Conservation (phyloP, 2,797 vertebrate genomes). For the Cossypha polioptera region DNA sequence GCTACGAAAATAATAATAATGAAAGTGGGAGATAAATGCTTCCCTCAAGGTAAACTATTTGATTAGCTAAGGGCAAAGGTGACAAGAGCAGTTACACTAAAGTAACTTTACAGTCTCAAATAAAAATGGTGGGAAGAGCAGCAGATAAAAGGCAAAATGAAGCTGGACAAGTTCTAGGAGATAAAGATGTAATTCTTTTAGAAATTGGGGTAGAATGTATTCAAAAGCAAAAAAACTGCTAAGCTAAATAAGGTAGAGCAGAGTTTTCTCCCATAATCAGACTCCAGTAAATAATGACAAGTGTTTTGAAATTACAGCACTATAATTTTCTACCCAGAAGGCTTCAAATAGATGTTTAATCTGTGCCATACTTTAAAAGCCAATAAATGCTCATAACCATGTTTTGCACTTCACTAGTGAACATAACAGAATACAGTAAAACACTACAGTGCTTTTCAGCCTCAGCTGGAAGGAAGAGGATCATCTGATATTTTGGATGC, state of each 20-base stretch:
- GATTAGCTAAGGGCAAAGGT: constrained; percentile 95
- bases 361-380: neutral
- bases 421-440: neutral
- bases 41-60: constrained; percentile 97
- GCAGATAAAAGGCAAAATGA: constrained; percentile 66
- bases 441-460: neutral
- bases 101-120: constrained; percentile 83
- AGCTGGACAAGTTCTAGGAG: constrained; percentile 36
- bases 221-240: neutral
- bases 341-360: neutral
- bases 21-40: constrained; percentile 88
- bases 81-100: constrained; percentile 76
- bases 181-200: constrained; percentile 1
- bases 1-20: constrained; percentile 90
- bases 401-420: neutral
- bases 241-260: neutral
- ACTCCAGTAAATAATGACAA: neutral
- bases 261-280: neutral
- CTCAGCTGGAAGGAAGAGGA: neutral
- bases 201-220: neutral
- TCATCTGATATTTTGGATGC: neutral
- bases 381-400: neutral
- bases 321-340: neutral
- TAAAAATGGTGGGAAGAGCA: constrained; percentile 78
- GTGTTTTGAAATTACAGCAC: neutral